phyloP scores from a whole-genome alignment of 2,888 invertebrate species.

The Cyrtodaria siliqua region DNA sequence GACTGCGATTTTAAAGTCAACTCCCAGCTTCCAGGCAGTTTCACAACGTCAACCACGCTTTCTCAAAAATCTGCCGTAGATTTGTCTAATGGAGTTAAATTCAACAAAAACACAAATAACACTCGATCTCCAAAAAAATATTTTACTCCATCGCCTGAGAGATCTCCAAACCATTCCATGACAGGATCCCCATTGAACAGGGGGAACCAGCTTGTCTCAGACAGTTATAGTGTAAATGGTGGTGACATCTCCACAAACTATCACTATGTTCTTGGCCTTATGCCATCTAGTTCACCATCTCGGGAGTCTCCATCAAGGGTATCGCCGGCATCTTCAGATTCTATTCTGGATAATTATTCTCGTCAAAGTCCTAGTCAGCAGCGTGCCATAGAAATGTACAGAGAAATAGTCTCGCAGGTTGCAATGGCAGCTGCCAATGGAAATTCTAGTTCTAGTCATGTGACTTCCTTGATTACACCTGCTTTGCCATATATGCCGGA shows the following conservation, averaged over 20 bases:
- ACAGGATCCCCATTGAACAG: conserved; percentile 20
- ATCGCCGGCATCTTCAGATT: conserved; percentile 7
- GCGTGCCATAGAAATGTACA: conserved; percentile 34
- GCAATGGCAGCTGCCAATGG: conserved; percentile 17
- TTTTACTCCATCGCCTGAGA: conserved; percentile 28
- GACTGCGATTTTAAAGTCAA: conserved; percentile 47
- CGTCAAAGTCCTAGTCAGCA: conserved; percentile 44
- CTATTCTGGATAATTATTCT: conserved; percentile 1
- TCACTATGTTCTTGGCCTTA: conserved; percentile 57
- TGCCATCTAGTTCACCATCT: conserved; percentile 46
- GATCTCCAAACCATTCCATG: conserved; percentile 29
- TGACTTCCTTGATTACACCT: conserved; percentile 23
- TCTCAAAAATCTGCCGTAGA: conserved; percentile 32
- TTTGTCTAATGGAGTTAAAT: conserved; percentile 24
- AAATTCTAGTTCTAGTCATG: conserved; percentile 23
- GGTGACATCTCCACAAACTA: conserved; percentile 35
- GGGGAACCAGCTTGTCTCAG: conserved; percentile 40
- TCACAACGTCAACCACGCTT: not conserved
- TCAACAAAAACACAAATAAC: conserved; percentile 19
- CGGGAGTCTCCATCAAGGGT: conserved; percentile 35
- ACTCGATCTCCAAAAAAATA: conserved; percentile 4
- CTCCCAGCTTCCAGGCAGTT: conserved; percentile 23
- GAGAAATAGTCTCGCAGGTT: conserved; percentile 3
- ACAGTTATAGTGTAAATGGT: conserved; percentile 17
- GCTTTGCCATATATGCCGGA: conserved; percentile 52